phyloP scores from a whole-genome alignment of 2,113 vertebrate genomes.

The Vidua chalybeata region DNA sequence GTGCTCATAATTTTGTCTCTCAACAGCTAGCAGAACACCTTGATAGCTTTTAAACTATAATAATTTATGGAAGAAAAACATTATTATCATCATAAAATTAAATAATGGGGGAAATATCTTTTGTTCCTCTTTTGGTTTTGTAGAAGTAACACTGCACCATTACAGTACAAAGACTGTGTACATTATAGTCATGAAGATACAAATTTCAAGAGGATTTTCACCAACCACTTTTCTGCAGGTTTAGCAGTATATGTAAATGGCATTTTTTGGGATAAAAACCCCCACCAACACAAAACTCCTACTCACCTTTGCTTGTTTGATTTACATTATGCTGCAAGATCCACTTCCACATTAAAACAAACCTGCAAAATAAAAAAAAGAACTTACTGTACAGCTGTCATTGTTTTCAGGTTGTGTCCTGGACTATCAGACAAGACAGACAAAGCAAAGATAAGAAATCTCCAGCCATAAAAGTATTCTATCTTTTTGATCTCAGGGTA shows the following conservation, averaged over 20 bases:
- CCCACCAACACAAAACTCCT: not conserved
- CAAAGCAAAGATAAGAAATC: not conserved
- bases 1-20: not conserved
- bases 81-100: not conserved
- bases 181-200: not conserved
- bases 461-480: not conserved
- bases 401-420: not conserved
- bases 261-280: fast-evolving
- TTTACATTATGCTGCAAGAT: constrained; percentile 70
- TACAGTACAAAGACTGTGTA: not conserved
- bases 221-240: not conserved
- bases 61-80: not conserved
- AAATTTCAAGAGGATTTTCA: not conserved
- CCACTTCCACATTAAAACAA: constrained; percentile 69
- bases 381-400: not conserved
- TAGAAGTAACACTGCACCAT: not conserved
- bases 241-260: not conserved
- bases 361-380: constrained; percentile 66
- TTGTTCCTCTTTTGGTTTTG: not conserved
- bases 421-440: not conserved
- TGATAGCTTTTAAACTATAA: not conserved
- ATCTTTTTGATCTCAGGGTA: not conserved
- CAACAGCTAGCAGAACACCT: not conserved
- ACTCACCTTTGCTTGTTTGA: constrained; percentile 71
- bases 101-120: not conserved